A percentile compares a stretch with the other conserved stretches of the same genome.
These are phyloP conservation scores for Periparus ater DNA, from an alignment of 2,797 vertebrate species.

Conservation along the genomic window DNA sequence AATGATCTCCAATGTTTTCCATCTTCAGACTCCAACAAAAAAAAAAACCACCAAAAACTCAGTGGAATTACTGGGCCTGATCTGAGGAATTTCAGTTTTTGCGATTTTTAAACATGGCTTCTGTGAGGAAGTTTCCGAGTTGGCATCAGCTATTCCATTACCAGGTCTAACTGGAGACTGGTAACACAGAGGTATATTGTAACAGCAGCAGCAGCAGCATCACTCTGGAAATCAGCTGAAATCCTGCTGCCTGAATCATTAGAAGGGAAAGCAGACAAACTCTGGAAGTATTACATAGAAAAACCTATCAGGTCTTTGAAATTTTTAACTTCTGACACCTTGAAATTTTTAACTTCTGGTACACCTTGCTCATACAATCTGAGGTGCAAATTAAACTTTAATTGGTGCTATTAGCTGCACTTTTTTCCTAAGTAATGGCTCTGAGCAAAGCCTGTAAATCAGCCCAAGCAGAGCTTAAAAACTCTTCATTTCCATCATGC, in stretches of 20 bases:
- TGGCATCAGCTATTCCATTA: neutral
- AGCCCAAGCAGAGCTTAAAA: conserved; percentile 10
- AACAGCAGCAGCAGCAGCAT: neutral
- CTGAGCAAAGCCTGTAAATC: neutral
- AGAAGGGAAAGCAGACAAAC: neutral
- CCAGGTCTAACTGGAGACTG: neutral
- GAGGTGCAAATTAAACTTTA: conserved; percentile 17
- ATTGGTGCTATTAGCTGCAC: neutral
- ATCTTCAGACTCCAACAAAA: neutral
- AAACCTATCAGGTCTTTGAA: neutral
- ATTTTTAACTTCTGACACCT: conserved; percentile 2
- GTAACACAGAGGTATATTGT: neutral
- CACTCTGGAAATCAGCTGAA: neutral
- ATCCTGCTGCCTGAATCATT: neutral
- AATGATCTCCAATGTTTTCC: neutral
- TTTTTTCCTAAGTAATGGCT: neutral
- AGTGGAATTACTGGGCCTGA: neutral
- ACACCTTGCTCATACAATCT: neutral
- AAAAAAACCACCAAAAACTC: neutral
- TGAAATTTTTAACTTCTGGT: neutral
- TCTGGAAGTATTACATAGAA: neutral
- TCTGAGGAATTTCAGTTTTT: neutral
- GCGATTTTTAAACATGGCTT: neutral
- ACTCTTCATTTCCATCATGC: neutral
- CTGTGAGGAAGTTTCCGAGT: neutral